Percentiles rank a stretch among this genome's conserved stretches.
Evolutionary conservation across 1,140 invertebrate genomes (phyloP).

Genomic region (Tenebrio molitor): DNA sequence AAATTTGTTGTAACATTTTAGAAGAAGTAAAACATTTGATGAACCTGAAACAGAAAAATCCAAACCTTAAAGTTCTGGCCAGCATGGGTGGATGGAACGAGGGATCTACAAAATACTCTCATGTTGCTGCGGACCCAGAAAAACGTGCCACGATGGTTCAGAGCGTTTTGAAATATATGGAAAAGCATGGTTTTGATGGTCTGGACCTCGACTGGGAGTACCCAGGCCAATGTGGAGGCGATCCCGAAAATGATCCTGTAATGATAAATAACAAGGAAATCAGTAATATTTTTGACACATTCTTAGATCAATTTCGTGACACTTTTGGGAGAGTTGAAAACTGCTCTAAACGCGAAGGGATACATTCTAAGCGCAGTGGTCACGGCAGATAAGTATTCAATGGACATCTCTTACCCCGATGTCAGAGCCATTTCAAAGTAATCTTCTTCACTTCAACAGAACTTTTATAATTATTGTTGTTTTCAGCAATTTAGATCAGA

Average conservation of each 20-base stretch:
- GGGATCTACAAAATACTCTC: conserved; percentile 75
- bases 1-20: conserved; percentile 58
- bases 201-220: conserved; percentile 91
- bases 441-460: too few relatives aligned
- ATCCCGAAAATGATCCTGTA: neutral
- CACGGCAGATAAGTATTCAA: conserved; percentile 69
- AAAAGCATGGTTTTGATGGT: conserved; percentile 83
- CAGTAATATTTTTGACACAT: conserved; percentile 72
- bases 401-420: conserved; percentile 74
- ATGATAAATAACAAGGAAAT: conserved; percentile 69
- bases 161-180: conserved; percentile 72
- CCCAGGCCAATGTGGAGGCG: conserved; percentile 69
- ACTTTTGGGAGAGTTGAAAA: conserved; percentile 72
- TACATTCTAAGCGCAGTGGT: conserved; percentile 75
- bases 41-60: conserved; percentile 71
- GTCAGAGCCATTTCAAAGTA: conserved; percentile 62
- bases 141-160: conserved; percentile 61
- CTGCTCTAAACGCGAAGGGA: conserved; percentile 70
- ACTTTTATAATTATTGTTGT: too few relatives aligned
- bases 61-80: conserved; percentile 75
- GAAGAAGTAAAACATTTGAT: conserved; percentile 64
- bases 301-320: conserved; percentile 45
- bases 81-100: conserved; percentile 85
- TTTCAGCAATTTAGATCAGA: too few relatives aligned
- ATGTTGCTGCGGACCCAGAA: conserved; percentile 53